Evolutionary conservation across 2,113 vertebrate species (phyloP).

Genomic region (Corythornis vintsioides): DNA sequence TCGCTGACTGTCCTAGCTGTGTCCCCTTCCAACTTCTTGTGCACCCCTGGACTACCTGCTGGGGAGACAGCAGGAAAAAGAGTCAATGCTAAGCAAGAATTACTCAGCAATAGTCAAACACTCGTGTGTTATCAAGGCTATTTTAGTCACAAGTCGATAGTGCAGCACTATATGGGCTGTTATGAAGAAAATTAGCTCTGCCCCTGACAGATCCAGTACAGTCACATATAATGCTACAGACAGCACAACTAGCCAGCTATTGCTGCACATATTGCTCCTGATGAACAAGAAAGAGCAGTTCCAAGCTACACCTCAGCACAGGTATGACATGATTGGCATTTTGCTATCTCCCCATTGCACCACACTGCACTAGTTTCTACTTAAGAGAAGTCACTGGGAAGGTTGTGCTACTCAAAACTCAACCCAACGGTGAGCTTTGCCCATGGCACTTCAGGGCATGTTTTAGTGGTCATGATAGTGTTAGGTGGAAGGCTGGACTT

Average conservation of each 20-base stretch:
- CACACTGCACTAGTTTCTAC: too few species aligned
- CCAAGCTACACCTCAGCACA: background rate
- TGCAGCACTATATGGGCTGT: background rate
- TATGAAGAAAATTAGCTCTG: background rate
- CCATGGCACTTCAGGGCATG: too few species aligned
- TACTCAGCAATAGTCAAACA: background rate
- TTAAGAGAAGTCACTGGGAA: background rate
- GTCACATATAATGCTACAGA: background rate
- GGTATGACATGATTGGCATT: background rate
- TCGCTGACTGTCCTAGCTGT: background rate
- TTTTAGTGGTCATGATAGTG: too few species aligned
- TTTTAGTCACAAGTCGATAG: background rate
- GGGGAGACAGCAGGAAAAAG: background rate
- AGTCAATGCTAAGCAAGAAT: background rate
- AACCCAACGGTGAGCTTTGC: background rate
- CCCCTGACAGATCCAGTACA: background rate
- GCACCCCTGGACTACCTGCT: background rate
- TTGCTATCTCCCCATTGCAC: accelerated
- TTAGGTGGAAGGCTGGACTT: too few species aligned
- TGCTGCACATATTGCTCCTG: background rate
- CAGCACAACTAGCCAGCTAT: background rate
- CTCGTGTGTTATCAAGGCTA: background rate
- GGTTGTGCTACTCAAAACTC: background rate
- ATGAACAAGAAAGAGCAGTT: background rate
- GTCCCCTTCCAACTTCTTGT: background rate